phyloP scores from a whole-genome alignment of 2,888 invertebrate species.

The Linnaemya tessellans region DNA sequence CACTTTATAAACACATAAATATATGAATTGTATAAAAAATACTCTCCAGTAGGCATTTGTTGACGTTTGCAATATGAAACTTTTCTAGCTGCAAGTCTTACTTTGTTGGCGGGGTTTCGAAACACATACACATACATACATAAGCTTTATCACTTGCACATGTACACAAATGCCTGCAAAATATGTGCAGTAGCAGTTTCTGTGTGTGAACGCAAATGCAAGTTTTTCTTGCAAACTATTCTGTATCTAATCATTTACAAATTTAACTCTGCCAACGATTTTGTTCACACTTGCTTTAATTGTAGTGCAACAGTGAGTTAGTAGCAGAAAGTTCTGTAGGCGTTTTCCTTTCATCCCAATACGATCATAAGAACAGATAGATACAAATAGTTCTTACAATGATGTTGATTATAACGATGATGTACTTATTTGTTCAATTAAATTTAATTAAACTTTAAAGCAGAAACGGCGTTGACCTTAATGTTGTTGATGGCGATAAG shows the following conservation, averaged over 20 bases:
- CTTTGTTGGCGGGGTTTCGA: no score
- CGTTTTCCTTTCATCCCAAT: constrained; percentile 19
- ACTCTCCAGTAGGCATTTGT: no score
- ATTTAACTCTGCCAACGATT: constrained; percentile 4
- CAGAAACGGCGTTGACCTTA: constrained; percentile 80
- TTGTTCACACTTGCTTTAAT: not conserved
- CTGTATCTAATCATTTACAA: constrained; percentile 6
- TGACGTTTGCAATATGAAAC: no score
- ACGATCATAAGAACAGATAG: constrained; percentile 12
- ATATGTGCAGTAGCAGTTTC: no score
- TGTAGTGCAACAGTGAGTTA: constrained; percentile 11
- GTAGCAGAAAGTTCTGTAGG: constrained; percentile 26
- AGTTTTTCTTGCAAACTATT: not conserved
- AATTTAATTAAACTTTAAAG: constrained; percentile 81
- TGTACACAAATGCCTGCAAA: no score
- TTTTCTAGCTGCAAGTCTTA: no score
- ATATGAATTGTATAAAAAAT: not conserved
- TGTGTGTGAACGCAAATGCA: not conserved
- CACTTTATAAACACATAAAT: no score
- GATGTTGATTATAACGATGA: constrained; percentile 39
- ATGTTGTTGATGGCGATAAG: constrained; percentile 75
- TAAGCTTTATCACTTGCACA: no score
- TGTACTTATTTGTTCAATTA: constrained; percentile 77
- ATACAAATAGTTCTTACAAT: constrained; percentile 18
- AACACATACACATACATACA: no score